Evolutionary conservation across 2,888 invertebrate genomes (phyloP).

Genomic region (Nephrocerus scutellatus): DNA sequence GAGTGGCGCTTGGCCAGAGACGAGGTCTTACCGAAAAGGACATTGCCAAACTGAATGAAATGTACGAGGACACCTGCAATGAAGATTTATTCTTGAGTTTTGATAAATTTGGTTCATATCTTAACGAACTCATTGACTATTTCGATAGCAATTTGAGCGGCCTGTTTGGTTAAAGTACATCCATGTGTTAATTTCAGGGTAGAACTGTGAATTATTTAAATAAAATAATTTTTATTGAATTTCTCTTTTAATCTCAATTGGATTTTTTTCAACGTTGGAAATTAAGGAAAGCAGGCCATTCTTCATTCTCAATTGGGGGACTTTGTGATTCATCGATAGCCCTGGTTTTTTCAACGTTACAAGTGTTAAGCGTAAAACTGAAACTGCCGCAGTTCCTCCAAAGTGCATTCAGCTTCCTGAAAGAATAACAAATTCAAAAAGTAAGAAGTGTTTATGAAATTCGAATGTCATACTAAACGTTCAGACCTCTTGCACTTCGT

Average conservation of each 20-base stretch:
- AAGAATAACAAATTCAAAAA: slow-evolving; percentile 13
- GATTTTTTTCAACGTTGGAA: no score
- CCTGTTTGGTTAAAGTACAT: slow-evolving; percentile 22
- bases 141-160: slow-evolving; percentile 29
- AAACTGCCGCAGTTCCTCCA: slow-evolving; percentile 44
- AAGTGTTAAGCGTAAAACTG: slow-evolving; percentile 34
- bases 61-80: slow-evolving; percentile 49
- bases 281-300: slow-evolving; percentile 78
- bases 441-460: slow-evolving; percentile 1
- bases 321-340: slow-evolving; percentile 52
- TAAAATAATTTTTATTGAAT: slow-evolving; percentile 2
- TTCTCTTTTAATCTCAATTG: no score
- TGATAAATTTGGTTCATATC: slow-evolving; percentile 30
- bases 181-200: slow-evolving; percentile 1
- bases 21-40: slow-evolving; percentile 51
- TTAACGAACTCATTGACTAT: slow-evolving; percentile 34
- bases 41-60: slow-evolving; percentile 49
- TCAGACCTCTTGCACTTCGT: slow-evolving; percentile 32
- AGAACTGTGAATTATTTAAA: neutral
- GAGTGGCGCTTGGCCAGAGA: slow-evolving; percentile 51
- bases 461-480: neutral
- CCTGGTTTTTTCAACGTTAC: no score
- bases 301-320: slow-evolving; percentile 72
- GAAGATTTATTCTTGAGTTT: slow-evolving; percentile 27
- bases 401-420: slow-evolving; percentile 39